Evolutionary conservation across 2,797 vertebrate species (phyloP), one percentile per base, ranked within the genome.

Genomic region (Poecilia gillii): DNA sequence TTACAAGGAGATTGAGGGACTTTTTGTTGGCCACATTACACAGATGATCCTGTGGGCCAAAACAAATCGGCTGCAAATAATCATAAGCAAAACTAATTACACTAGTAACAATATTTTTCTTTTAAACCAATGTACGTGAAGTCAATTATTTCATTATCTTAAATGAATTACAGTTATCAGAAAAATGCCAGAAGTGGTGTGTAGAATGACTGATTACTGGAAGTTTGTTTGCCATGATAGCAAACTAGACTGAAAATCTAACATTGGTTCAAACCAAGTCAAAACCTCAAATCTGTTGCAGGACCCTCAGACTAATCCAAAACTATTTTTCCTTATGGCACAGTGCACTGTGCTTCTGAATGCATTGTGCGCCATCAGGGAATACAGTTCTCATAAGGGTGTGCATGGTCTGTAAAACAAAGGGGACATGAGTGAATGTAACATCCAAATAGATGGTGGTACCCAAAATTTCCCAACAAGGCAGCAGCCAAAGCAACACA

Each of bases 11-110:
- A 3, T 13, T 4, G 64, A 77, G 88, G 86, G 84, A 93, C 88
- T 87, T 85, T 87, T 88, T 84, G 80, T 90, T 92, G 90, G 89
- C 83, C 2, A 2, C 36, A 49, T 70, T 68, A 74, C 72, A 14
- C 47, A 43, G 62, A 81, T 20, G 0, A n/a, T 68, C 23, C 5
- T 45, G 74, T 84, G 77, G 62, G 77, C 85, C 72, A 80, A 89
- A 89, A 66, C 68, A 82, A 81, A 85, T 83, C 88, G 85, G 90
- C 87, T 78, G 31, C 49, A 74, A 46, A 74, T 11, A 2, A 45
- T 74, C 79, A 59, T n/a, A 5, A 74, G 81, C 74, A 82, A 84
- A 84, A 86, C 81, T 88, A 87, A 91, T 89, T 83, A 80, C 74
- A 74, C 84, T 68, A 45, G 87, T 62, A 87, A 81, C 82, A 66